Conservation (phyloP, 2,888 invertebrate genomes). For the Lypha dubia region DNA sequence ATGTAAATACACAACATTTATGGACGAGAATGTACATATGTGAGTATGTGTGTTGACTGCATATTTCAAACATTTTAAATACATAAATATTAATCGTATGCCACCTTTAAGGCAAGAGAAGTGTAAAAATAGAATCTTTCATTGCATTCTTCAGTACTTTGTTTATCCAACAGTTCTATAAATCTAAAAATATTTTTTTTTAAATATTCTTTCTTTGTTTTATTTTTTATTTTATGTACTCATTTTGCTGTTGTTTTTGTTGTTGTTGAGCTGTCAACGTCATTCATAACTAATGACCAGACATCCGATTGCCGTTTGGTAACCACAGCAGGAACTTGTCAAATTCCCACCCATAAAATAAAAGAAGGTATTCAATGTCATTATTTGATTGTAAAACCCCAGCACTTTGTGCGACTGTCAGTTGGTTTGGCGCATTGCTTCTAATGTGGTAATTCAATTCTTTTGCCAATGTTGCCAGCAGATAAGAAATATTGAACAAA, state of each 20-base stretch:
- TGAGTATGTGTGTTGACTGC: constrained; percentile 44
- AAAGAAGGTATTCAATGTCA: constrained; percentile 23
- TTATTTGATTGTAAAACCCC: not conserved
- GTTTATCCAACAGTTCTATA: not conserved
- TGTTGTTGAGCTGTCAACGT: constrained; percentile 18
- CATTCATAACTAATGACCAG: constrained; percentile 11
- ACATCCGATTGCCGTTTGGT: constrained; percentile 38
- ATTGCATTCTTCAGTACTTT: not conserved
- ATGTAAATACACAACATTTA: not conserved
- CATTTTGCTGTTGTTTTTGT: not conserved
- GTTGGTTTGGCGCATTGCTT: not conserved
- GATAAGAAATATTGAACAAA: not conserved
- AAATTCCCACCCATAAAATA: constrained; percentile 57
- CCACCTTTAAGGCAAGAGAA: constrained; percentile 1
- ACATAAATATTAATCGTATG: constrained; percentile 16
- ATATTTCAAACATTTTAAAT: constrained; percentile 4
- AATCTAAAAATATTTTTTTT: constrained; percentile 43
- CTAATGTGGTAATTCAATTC: constrained; percentile 13
- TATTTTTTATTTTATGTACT: not conserved
- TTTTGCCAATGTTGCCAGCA: not conserved
- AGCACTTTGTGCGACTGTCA: not conserved
- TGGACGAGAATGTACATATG: no score
- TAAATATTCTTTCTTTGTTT: constrained; percentile 3
- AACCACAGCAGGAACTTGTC: constrained; percentile 46
- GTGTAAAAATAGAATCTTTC: not conserved